Conservation (phyloP, 2,113 vertebrate genomes). For the Cichladusa arquata region DNA sequence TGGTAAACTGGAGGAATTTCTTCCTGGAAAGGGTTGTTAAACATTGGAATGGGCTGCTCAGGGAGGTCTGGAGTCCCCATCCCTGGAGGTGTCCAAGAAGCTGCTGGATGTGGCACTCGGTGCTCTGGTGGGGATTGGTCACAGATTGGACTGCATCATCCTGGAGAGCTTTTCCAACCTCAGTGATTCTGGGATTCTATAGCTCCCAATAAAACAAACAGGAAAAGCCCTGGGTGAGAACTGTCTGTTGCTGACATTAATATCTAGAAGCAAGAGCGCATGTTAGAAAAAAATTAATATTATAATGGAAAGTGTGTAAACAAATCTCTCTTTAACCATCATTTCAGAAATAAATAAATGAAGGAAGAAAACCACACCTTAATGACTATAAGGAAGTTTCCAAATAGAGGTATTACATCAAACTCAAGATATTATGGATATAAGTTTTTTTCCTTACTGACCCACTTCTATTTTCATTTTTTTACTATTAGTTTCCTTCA, state of each 20-base stretch:
- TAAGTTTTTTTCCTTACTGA: not conserved
- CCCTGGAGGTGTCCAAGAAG: not conserved
- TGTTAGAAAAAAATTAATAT: not conserved
- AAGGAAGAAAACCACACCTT: not conserved
- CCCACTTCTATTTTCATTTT: not conserved
- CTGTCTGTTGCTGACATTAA: not conserved
- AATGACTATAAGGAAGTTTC: not conserved
- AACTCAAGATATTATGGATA: not conserved
- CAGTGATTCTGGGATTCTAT: not conserved
- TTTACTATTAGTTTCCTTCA: not conserved
- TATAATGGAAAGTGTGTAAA: not conserved
- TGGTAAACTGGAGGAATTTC: not conserved
- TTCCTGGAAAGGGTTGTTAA: not conserved
- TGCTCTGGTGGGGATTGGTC: fast-evolving
- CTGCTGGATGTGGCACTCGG: not conserved
- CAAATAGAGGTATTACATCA: not conserved
- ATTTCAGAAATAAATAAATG: not conserved
- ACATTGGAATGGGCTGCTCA: not conserved
- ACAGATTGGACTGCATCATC: not conserved
- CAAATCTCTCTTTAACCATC: not conserved
- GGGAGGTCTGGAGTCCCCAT: not conserved
- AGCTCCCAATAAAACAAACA: not conserved
- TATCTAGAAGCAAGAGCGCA: not conserved
- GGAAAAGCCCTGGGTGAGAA: not conserved
- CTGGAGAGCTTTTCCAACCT: not conserved